Base-by-base conservation (phyloP, 2,797 vertebrate species). In the Pelochelys cantorii region DNA sequence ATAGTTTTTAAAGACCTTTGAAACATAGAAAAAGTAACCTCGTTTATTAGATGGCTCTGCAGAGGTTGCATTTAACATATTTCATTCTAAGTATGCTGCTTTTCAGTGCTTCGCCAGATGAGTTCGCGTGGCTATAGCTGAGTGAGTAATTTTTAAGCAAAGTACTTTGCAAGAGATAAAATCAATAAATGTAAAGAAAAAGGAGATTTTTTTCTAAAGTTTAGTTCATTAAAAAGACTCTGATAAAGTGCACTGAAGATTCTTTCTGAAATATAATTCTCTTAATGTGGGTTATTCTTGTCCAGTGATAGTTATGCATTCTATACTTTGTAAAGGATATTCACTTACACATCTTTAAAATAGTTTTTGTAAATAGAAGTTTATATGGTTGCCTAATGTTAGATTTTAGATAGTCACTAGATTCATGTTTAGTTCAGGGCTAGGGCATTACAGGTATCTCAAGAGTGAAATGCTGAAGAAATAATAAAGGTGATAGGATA, bases 101-200 rank as follows among this genome's bases (percentile, higher is more conserved):
- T 86, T 90, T 74, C 93, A 93, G 93, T 86, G 81, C 80, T 91
- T 95, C 92, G 59, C 85, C 71, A 93, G 75, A 83, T 48, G 74
- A 95, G 71, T 89, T 87, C 95, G 17, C 65, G 65, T 5, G 25
- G 17, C 23, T 23, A 90, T 75, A 89, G 18, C 10, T 29, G 55
- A 90, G 31, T 42, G 62, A 92, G 23, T 0, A 23, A 62, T 29
- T 83, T 90, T 18, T 7, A 34, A 89, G 90, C 87, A 85, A 94
- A 83, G 7, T 11, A 84, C 4, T 29, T 48, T 84, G 57, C 52
- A 90, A 93, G n/a, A 68, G 86, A 93, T 52, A 55, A 74, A 92
- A 77, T 31, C 52, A 95, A 93, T 92, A 80, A 83, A 2, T 3
- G 25, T 79, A 82, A 34, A 83, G 86, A 23, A 68, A 29, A 85